Percentiles rank a stretch among this genome's conserved stretches.
Evolutionary conservation across 2,113 vertebrate genomes (phyloP).

Genomic region (Pavo muticus): DNA sequence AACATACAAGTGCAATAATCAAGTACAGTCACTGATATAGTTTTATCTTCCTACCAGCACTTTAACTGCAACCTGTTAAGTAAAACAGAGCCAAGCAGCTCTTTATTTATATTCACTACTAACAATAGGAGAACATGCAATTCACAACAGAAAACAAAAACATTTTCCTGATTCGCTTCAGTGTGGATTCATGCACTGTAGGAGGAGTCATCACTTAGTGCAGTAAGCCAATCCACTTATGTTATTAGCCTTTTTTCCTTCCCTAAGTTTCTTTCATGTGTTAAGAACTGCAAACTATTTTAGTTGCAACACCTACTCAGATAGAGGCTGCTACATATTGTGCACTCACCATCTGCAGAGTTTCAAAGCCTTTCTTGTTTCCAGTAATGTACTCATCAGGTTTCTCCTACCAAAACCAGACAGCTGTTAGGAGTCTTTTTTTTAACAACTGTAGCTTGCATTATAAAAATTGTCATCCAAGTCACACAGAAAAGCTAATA

Average conservation of each 20-base stretch:
- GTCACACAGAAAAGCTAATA: not conserved
- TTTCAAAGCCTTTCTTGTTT: not conserved
- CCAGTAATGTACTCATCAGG: not conserved
- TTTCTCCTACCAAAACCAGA: not conserved
- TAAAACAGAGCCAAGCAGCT: not conserved
- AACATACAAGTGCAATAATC: not conserved
- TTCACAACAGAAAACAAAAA: not conserved
- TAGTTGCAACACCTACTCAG: not conserved
- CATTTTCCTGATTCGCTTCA: not conserved
- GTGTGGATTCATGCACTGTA: not conserved
- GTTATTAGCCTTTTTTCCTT: not conserved
- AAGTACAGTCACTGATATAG: not conserved
- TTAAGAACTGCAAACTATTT: not conserved
- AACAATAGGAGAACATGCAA: not conserved
- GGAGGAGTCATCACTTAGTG: not conserved
- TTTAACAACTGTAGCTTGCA: not conserved
- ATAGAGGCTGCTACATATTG: not conserved
- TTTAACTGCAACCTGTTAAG: accelerated
- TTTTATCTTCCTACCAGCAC: not conserved
- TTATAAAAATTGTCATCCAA: not conserved
- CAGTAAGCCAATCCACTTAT: not conserved
- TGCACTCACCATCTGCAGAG: accelerated
- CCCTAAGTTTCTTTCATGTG: not conserved
- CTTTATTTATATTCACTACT: not conserved
- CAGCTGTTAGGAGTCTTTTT: accelerated